phyloP scores from a whole-genome alignment of 2,888 invertebrate genomes.

The Lydus trimaculatus region DNA sequence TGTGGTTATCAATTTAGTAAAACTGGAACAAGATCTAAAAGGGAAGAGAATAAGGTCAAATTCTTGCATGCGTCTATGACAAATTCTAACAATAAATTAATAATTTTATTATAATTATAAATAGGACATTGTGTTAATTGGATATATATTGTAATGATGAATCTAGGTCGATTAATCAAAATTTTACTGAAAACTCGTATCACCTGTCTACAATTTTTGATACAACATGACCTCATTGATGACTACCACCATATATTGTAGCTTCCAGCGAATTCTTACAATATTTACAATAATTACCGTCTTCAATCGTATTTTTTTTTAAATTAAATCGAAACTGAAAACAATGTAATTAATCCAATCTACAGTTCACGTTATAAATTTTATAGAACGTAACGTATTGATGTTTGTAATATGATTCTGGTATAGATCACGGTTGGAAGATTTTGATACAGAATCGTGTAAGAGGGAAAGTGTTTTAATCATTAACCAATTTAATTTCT shows the following conservation, averaged over 20 bases:
- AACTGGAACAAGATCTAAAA: slow-evolving; percentile 9
- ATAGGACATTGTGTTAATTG: neutral
- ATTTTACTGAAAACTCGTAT: neutral
- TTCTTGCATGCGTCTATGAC: slow-evolving; percentile 11
- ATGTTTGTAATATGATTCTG: slow-evolving; percentile 26
- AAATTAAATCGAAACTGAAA: slow-evolving; percentile 23
- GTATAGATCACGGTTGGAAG: slow-evolving; percentile 25
- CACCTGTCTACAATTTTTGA: slow-evolving; percentile 1
- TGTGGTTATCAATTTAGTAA: neutral
- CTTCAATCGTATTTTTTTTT: neutral
- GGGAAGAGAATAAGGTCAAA: slow-evolving; percentile 6
- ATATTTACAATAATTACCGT: neutral
- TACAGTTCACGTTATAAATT: slow-evolving; percentile 18
- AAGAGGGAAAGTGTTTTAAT: slow-evolving; percentile 29
- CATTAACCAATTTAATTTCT: slow-evolving; percentile 6
- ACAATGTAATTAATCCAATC: slow-evolving; percentile 14
- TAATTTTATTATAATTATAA: neutral
- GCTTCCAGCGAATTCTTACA: slow-evolving; percentile 4
- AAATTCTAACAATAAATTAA: neutral
- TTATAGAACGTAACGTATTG: slow-evolving; percentile 30
- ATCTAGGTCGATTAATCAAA: slow-evolving; percentile 1
- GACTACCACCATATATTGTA: too few species aligned
- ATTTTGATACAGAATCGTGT: slow-evolving; percentile 15
- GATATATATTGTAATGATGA: neutral
- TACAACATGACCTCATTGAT: neutral